Percentiles rank a stretch among this genome's conserved stretches.
These are phyloP conservation scores for Cephus spinipes DNA, from an alignment of 2,888 invertebrate species.

Conservation along the genomic window DNA sequence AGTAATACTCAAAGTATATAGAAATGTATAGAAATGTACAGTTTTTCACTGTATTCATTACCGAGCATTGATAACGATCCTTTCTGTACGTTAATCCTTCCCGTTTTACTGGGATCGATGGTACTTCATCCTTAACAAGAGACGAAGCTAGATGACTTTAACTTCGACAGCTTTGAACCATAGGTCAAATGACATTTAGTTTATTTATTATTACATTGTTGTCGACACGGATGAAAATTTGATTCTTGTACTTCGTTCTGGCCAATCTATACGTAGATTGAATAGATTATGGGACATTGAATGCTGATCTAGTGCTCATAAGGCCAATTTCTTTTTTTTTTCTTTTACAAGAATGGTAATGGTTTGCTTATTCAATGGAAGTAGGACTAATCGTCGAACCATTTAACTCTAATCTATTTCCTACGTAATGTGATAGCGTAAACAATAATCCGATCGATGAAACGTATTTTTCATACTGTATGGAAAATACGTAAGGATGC, in stretches of 20 bases:
- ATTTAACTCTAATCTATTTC: not conserved
- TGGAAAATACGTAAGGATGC: not conserved
- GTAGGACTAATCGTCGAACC: not conserved
- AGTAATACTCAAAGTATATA: not conserved
- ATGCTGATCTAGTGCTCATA: not conserved
- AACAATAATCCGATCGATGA: conserved; percentile 29
- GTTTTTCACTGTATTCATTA: conserved; percentile 6
- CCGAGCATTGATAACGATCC: not conserved
- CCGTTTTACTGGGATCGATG: not conserved
- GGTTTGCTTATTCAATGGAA: not conserved
- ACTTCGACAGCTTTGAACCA: not conserved
- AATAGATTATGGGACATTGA: not conserved
- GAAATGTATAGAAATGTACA: not conserved
- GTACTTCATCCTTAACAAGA: not conserved
- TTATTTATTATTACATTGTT: conserved; percentile 41
- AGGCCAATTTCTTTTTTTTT: not conserved
- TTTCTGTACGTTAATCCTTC: not conserved
- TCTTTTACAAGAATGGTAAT: not conserved
- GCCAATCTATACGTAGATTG: not conserved
- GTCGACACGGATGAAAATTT: conserved; percentile 14
- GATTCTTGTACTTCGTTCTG: not conserved
- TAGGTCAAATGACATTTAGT: conserved; percentile 22
- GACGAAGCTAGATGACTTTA: not conserved
- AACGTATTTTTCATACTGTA: not conserved
- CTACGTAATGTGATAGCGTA: conserved; percentile 39